Conservation (phyloP, 2,113 vertebrate genomes). For the Dascyllus trimaculatus region DNA sequence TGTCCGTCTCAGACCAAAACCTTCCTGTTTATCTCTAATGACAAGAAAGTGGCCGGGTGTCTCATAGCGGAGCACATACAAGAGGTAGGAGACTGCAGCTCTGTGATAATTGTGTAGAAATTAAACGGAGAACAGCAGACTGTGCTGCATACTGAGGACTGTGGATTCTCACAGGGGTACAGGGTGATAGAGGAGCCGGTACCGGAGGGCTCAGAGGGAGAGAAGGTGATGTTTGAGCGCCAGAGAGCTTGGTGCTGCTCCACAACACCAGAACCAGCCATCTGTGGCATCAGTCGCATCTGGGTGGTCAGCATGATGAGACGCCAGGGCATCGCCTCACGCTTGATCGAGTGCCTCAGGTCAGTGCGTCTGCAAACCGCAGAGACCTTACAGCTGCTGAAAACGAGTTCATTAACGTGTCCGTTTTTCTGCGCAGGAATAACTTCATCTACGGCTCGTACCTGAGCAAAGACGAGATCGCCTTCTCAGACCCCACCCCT, state of each 20-base stretch:
- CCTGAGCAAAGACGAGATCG: slow-evolving; percentile 98
- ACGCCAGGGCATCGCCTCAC: slow-evolving; percentile 93
- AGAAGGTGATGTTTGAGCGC: slow-evolving; percentile 95
- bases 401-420: not conserved
- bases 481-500: slow-evolving; percentile 98
- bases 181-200: slow-evolving; percentile 95
- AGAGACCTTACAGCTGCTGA: accelerated
- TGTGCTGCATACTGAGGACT: not conserved
- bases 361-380: slow-evolving; percentile 59
- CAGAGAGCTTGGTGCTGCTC: slow-evolving; percentile 99
- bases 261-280: slow-evolving; percentile 92
- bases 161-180: slow-evolving; percentile 87
- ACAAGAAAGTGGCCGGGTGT: slow-evolving; percentile 97
- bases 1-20: slow-evolving; percentile 97
- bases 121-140: too few species aligned
- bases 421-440: slow-evolving; percentile 86
- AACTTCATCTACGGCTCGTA: slow-evolving; percentile 98
- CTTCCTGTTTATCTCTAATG: slow-evolving; percentile 97
- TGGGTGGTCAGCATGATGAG: slow-evolving; percentile 99
- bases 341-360: slow-evolving; percentile 98
- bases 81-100: slow-evolving; percentile 86
- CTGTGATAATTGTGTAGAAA: too few species aligned
- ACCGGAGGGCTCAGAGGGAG: slow-evolving; percentile 91
- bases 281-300: slow-evolving; percentile 98
- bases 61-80: slow-evolving; percentile 99